phyloP scores from a whole-genome alignment of 2,888 invertebrate genomes.

The Tridacna gigas region DNA sequence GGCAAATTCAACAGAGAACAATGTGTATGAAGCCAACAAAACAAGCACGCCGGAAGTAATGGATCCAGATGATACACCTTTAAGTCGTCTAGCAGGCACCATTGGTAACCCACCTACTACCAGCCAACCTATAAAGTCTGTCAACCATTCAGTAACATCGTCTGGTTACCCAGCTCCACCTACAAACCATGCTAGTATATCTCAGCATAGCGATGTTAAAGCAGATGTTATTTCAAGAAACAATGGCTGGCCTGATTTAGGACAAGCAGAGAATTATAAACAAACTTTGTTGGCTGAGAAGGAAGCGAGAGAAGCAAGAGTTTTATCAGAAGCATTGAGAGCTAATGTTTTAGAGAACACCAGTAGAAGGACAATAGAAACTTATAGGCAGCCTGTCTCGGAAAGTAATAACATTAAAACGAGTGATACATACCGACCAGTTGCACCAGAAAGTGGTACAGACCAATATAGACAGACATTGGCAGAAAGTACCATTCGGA shows the following conservation, averaged over 20 bases:
- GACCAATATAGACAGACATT: background rate
- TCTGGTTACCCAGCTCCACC: background rate
- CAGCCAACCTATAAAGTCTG: background rate
- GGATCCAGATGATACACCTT: background rate
- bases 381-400: background rate
- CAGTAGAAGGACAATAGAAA: background rate
- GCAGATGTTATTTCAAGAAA: background rate
- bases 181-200: background rate
- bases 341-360: slow-evolving; percentile 4
- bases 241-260: slow-evolving; percentile 5
- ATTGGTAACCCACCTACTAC: background rate
- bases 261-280: background rate
- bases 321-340: background rate
- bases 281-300: background rate
- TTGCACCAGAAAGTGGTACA: background rate
- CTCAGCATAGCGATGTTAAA: background rate
- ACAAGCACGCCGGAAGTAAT: background rate
- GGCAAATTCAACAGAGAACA: background rate
- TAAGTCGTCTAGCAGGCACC: too few species aligned
- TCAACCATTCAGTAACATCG: background rate
- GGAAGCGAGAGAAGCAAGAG: background rate
- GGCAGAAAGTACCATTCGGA: slow-evolving; percentile 1
- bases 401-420: background rate
- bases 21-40: background rate
- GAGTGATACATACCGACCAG: background rate